These are phyloP conservation scores for Caenorhabditis brenneri DNA, from an alignment of 1,140 invertebrate genomes.

Conservation along the genomic window DNA sequence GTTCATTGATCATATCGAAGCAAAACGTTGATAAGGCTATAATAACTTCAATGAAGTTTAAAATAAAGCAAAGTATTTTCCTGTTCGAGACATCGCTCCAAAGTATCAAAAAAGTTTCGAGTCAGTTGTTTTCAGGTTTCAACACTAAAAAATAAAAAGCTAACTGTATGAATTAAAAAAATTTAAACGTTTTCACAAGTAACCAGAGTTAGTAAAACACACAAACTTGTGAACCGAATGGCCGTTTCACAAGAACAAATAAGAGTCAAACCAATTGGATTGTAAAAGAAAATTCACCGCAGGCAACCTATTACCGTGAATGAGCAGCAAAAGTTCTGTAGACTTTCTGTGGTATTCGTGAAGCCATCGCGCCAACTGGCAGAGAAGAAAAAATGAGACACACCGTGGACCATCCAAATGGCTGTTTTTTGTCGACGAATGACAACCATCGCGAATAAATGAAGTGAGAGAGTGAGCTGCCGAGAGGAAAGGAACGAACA, in stretches of 20 bases:
- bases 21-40: background rate
- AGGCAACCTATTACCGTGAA: background rate
- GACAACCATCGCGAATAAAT: conserved; percentile 1
- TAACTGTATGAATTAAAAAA: too few species aligned
- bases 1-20: background rate
- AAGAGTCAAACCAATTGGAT: background rate
- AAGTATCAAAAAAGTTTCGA: too few species aligned
- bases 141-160: too few species aligned
- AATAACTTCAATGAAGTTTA: background rate
- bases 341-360: background rate
- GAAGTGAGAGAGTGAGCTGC: conserved; percentile 16
- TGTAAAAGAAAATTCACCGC: background rate
- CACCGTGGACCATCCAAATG: background rate
- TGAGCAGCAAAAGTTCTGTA: background rate
- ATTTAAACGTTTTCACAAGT: too few species aligned
- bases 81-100: too few species aligned
- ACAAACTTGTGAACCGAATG: too few species aligned
- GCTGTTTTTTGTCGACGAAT: background rate
- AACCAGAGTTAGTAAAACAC: too few species aligned
- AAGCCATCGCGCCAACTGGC: background rate
- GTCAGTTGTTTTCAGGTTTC: too few species aligned
- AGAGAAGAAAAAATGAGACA: background rate
- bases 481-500: conserved; percentile 18
- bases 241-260: too few species aligned
- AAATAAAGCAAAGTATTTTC: too few species aligned